Evolutionary conservation across 2,113 vertebrate genomes (phyloP), one percentile per base, ranked within the genome.

Genomic region (Pholis gunnellus): DNA sequence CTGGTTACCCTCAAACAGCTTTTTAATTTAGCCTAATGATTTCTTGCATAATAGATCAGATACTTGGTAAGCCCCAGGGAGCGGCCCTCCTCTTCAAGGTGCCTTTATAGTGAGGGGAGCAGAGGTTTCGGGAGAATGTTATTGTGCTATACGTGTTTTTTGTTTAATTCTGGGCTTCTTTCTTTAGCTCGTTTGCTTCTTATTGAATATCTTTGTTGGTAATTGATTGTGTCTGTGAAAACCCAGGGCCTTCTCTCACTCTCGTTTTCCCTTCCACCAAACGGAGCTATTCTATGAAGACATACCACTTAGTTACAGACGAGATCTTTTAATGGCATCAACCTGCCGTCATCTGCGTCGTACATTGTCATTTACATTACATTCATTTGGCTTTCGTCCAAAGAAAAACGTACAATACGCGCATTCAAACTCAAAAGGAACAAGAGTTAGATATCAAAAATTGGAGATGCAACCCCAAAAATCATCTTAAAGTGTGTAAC

Each of bases 11-110:
- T 95, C 94, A 95, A 95, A 95, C 94, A 95, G 94, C 94, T 95
- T 96, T 95, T 96, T 96, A 95, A 96, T 96, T 96, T 95, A 95
- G 93, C 93, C 89, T 95, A 95, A 95, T 95, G 95, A 96, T 95
- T 96, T 95, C 94, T 93, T 93, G 95, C 92, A 95, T 95, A 95
- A 94, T 94, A 95, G 93, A 95, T 95, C 93, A 95, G 95, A 95
- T 94, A 94, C 93, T 92, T 83, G 89, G 92, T 91, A 95, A 91
- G 92, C 95, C 89, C 94, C 40, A 38, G 94, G 94, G 95, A 95
- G 68, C 72, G 5, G 87, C 88, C 75, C 91, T 88, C 88, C 82
- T 91, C 94, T 95, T 94, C 95, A 96, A 95, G 94, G 95, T 95
- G 95, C 95, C 95, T 95, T 96, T 95, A 94, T 92, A 92, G 91